Conservation (phyloP, 2,888 invertebrate genomes). For the Pyralis farinalis region DNA sequence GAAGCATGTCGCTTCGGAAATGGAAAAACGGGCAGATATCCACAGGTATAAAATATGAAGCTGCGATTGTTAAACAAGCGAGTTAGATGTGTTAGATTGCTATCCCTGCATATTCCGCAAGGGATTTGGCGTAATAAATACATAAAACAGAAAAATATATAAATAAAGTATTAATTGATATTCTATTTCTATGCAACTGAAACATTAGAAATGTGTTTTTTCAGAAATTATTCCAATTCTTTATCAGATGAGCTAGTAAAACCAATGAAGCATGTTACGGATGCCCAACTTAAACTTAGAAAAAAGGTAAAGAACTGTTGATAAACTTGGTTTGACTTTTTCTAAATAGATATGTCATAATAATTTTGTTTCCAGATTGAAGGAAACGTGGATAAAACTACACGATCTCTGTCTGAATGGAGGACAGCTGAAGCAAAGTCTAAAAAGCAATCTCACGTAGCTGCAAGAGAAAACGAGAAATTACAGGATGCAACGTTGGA, state of each 20-base stretch:
- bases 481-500: conserved; percentile 87
- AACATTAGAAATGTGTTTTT: conserved; percentile 22
- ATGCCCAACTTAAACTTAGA: conserved; percentile 85
- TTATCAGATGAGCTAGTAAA: conserved; percentile 94
- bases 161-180: neutral
- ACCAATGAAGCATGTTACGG: conserved; percentile 88
- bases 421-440: conserved; percentile 92
- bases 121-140: too few species aligned
- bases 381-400: conserved; percentile 91
- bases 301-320: conserved; percentile 78
- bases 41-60: conserved; percentile 86
- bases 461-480: conserved; percentile 95
- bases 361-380: conserved; percentile 76
- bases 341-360: neutral
- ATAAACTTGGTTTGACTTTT: neutral
- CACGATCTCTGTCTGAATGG: conserved; percentile 91
- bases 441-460: conserved; percentile 93
- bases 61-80: too few species aligned
- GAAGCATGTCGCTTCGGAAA: conserved; percentile 94
- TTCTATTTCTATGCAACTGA: neutral
- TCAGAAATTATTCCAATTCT: conserved; percentile 88
- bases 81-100: too few species aligned
- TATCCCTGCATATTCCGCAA: too few species aligned
- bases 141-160: too few species aligned
- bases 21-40: conserved; percentile 95